A percentile compares a stretch with the other conserved stretches of the same genome.
Conservation (phyloP, 2,113 vertebrate species). For the Leucoraja erinaceus region DNA sequence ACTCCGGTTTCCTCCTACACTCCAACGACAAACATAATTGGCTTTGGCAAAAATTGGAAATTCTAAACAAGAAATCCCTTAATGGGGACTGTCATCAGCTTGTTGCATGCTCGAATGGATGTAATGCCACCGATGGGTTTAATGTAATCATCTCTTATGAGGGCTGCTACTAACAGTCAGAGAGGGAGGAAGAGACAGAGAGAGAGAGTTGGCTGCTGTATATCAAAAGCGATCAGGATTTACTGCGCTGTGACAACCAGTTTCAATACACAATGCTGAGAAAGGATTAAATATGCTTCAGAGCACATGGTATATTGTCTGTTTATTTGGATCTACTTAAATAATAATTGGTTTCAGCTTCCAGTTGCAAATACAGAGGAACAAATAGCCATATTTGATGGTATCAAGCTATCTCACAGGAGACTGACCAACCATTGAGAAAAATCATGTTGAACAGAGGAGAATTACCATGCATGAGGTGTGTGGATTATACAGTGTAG, state of each 20-base stretch:
- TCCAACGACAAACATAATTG: too few species aligned
- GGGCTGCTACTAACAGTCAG: neutral
- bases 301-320: neutral
- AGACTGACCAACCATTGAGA: neutral
- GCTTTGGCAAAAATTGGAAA: too few species aligned
- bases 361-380: neutral
- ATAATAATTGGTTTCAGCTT: neutral
- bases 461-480: neutral
- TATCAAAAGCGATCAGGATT: neutral
- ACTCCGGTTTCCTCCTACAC: too few species aligned
- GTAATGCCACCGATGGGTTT: neutral
- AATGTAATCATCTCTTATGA: neutral
- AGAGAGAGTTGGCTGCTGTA: neutral
- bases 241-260: slow-evolving; percentile 27
- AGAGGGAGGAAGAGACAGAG: neutral
- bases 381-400: neutral
- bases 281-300: neutral
- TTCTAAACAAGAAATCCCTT: neutral
- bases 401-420: neutral
- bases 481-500: neutral
- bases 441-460: slow-evolving; percentile 1
- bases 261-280: neutral
- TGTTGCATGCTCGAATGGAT: neutral
- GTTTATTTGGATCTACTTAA: neutral
- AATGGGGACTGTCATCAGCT: neutral